Percentiles rank a stretch among this genome's conserved stretches.
Conservation (phyloP, 2,888 invertebrate species). For the Fragum sueziense region DNA sequence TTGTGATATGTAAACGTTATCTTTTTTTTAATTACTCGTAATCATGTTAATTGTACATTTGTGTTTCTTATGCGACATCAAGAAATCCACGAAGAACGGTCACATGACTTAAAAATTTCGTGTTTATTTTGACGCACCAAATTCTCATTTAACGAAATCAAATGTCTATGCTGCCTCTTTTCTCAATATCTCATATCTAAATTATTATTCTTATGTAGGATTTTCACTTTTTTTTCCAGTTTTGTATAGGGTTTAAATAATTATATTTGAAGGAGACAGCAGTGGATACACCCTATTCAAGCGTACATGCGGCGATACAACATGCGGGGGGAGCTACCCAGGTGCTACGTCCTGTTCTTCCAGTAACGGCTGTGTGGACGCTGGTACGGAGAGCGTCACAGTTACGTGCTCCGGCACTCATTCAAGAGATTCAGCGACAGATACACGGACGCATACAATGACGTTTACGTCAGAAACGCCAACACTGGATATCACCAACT, state of each 20-base stretch:
- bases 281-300: neutral
- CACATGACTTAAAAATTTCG: no score
- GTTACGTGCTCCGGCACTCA: neutral
- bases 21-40: no score
- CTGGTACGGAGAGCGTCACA: neutral
- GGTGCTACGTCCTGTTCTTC: neutral
- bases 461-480: constrained; percentile 18
- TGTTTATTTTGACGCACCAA: no score
- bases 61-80: no score
- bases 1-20: no score
- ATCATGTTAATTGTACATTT: no score
- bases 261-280: neutral
- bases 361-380: neutral
- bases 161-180: no score
- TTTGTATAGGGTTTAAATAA: neutral
- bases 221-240: no score
- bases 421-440: neutral
- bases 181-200: no score
- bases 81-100: no score
- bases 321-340: constrained; percentile 1
- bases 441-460: neutral
- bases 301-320: neutral
- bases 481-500: constrained; percentile 18
- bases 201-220: no score
- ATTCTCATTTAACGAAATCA: no score